A percentile compares a stretch with the other conserved stretches of the same genome.
Conservation (phyloP, 2,888 invertebrate genomes). For the Dryobota labecula region DNA sequence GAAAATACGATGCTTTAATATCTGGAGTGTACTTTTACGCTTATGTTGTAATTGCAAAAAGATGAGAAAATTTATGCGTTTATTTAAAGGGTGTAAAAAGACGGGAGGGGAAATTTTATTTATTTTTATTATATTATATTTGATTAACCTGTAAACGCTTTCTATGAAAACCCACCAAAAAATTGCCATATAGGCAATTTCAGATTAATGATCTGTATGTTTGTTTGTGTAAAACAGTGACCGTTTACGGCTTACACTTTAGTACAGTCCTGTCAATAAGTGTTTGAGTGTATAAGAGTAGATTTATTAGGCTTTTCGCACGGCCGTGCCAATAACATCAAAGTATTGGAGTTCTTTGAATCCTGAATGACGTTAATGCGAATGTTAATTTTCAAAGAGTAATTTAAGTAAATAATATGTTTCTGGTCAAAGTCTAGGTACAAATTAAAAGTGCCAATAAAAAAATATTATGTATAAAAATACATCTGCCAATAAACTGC, state of each 20-base stretch:
- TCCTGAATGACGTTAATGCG: constrained; percentile 25
- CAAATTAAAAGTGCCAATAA: too few relatives aligned
- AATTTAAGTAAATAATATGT: neutral
- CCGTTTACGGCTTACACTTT: constrained; percentile 40
- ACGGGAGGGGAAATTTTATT: too few relatives aligned
- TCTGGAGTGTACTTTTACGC: neutral
- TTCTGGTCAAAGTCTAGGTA: neutral
- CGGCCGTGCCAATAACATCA: constrained; percentile 39
- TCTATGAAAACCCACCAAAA: neutral
- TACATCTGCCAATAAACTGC: too few relatives aligned
- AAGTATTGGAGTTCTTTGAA: constrained; percentile 47
- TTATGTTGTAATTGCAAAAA: neutral
- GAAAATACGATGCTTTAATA: constrained; percentile 13
- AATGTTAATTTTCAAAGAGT: constrained; percentile 18
- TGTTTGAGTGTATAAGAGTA: constrained; percentile 32
- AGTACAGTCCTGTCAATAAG: constrained; percentile 47
- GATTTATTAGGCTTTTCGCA: constrained; percentile 55
- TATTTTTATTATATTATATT: too few relatives aligned
- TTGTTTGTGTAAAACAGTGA: constrained; percentile 28
- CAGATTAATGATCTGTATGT: constrained; percentile 27
- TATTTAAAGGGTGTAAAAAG: too few relatives aligned
- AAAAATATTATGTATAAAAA: too few relatives aligned
- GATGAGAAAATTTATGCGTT: too few relatives aligned
- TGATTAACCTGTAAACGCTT: too few relatives aligned
- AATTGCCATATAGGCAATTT: constrained; percentile 15